phyloP scores from a whole-genome alignment of 2,797 vertebrate genomes.

The Heteromormyrus szaboi region DNA sequence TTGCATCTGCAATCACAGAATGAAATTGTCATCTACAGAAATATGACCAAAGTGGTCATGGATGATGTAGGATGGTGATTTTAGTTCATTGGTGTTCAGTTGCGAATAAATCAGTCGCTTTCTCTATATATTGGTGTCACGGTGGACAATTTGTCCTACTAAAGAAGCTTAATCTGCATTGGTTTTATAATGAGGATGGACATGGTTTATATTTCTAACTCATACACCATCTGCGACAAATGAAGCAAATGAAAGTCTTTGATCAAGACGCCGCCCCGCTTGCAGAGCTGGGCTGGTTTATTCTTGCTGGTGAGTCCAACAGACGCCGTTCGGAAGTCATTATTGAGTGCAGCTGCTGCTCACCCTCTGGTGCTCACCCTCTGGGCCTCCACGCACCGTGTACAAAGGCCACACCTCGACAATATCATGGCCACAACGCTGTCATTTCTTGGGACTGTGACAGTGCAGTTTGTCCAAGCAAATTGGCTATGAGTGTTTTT shows the following conservation, averaged over 20 bases:
- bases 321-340: neutral
- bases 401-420: neutral
- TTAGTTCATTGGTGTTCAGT: neutral
- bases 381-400: neutral
- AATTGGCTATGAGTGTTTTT: neutral
- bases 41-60: neutral
- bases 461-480: neutral
- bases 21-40: neutral
- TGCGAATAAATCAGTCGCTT: slow-evolving; percentile 8
- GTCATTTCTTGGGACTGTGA: neutral
- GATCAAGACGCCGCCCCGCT: neutral
- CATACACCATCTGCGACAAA: neutral
- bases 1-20: neutral
- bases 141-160: slow-evolving; percentile 6
- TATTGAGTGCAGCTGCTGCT: neutral
- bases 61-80: neutral
- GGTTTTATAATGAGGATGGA: neutral
- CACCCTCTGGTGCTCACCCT: neutral
- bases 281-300: neutral
- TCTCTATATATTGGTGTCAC: neutral
- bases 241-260: neutral
- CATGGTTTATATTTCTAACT: neutral
- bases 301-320: neutral
- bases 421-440: neutral
- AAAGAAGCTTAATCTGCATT: neutral